Evolutionary conservation across 1,140 invertebrate species (phyloP).

Genomic region (Carposina sasakii): DNA sequence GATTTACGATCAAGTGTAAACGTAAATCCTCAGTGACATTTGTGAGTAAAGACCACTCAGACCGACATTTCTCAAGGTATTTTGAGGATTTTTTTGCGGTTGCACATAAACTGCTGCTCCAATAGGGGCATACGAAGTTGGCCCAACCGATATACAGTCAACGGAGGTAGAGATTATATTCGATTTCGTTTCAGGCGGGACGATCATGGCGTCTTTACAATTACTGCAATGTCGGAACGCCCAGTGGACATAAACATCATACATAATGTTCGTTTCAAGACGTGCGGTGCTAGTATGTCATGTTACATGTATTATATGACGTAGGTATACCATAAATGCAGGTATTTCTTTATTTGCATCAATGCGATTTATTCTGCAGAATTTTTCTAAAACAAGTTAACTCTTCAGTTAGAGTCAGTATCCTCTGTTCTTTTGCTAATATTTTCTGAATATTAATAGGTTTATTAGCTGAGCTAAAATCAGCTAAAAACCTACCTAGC

Average conservation of each 20-base stretch:
- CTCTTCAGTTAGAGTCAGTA: no score
- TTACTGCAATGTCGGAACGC: conserved; percentile 9
- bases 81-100: conserved; percentile 50
- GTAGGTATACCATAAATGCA: no score
- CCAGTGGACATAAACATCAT: conserved; percentile 27
- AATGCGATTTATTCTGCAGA: no score
- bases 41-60: conserved; percentile 52
- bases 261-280: conserved; percentile 17
- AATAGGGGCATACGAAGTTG: conserved; percentile 6
- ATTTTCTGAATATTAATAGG: no score
- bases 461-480: no score
- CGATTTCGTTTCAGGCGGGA: not conserved
- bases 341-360: no score
- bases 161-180: conserved; percentile 12
- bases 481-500: not conserved
- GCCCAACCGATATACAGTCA: conserved; percentile 3
- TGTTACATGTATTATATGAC: no score
- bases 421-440: no score
- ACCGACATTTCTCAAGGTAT: conserved; percentile 51
- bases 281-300: no score
- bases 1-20: conserved; percentile 70
- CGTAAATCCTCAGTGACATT: conserved; percentile 68
- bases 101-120: conserved; percentile 15
- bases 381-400: no score
- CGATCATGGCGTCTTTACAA: not conserved